Percentiles rank a stretch among this genome's conserved stretches.
phyloP scores from a whole-genome alignment of 2,113 vertebrate species.

The Psilopsiagon aurifrons region DNA sequence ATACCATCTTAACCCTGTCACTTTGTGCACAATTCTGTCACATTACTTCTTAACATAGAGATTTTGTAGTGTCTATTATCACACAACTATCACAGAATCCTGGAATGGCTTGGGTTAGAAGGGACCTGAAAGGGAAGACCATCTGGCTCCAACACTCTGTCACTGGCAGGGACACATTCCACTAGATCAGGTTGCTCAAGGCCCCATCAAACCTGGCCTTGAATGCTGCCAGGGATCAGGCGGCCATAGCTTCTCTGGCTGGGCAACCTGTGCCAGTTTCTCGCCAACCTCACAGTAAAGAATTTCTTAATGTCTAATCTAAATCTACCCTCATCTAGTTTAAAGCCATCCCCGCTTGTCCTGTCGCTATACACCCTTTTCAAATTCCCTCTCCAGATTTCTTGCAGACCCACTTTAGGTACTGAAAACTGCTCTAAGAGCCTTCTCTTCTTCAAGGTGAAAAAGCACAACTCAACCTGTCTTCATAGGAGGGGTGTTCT shows the following conservation, averaged over 20 bases:
- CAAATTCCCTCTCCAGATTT: neutral
- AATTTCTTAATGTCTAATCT: neutral
- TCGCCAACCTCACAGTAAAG: neutral
- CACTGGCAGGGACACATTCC: neutral
- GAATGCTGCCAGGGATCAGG: neutral
- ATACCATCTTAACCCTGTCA: neutral
- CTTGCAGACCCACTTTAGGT: neutral
- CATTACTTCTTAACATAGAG: neutral
- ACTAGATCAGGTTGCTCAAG: neutral
- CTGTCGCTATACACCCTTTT: neutral
- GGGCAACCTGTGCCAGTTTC: neutral
- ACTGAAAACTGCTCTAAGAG: neutral
- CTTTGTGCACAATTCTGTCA: neutral
- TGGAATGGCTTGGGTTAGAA: neutral
- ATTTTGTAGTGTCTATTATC: neutral
- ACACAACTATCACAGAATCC: neutral
- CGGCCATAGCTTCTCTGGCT: neutral
- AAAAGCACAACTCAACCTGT: neutral
- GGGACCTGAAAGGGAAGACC: neutral
- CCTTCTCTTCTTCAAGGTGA: neutral
- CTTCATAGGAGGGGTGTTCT: neutral
- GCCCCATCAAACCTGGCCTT: neutral
- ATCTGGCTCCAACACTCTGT: neutral
- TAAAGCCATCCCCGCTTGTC: neutral
- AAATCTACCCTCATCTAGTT: neutral